Evolutionary conservation across 2,113 vertebrate species (phyloP).

Genomic region (Platichthys flesus): DNA sequence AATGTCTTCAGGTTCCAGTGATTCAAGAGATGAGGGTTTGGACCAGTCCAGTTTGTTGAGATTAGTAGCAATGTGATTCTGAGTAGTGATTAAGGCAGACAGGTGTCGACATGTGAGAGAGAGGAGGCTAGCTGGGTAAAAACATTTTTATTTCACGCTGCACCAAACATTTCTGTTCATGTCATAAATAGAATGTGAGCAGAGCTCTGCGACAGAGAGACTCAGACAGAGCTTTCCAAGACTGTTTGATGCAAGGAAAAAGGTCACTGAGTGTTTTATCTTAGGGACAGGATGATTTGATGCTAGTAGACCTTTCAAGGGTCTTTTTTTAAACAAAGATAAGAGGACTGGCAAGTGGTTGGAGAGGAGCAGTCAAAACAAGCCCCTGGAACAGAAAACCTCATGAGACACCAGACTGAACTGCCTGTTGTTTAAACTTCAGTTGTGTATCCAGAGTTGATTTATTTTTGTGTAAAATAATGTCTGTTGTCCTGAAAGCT

Average conservation of each 20-base stretch:
- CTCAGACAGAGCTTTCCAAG: not conserved
- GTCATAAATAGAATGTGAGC: conserved; percentile 27
- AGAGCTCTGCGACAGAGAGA: conserved; percentile 4
- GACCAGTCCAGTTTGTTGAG: too few species aligned
- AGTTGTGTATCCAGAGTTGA: not conserved
- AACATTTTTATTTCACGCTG: not conserved
- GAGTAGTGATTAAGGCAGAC: too few species aligned
- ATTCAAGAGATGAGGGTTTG: too few species aligned
- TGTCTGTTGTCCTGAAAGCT: not conserved
- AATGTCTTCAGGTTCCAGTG: too few species aligned
- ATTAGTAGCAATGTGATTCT: too few species aligned
- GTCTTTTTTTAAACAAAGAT: conserved; percentile 73
- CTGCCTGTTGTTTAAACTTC: not conserved
- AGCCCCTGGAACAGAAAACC: conserved; percentile 1
- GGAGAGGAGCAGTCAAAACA: conserved; percentile 42
- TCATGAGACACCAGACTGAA: not conserved
- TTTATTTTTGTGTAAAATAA: not conserved
- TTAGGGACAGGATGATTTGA: conserved; percentile 44
- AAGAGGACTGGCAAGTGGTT: conserved; percentile 51
- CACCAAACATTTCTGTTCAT: not conserved
- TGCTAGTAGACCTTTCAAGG: conserved; percentile 56
- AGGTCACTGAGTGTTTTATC: conserved; percentile 59
- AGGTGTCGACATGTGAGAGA: too few species aligned
- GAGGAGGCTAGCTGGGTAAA: too few species aligned
- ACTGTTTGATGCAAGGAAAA: conserved; percentile 46